Conservation (phyloP, 2,797 vertebrate species). For the Linurgus olivaceus region DNA sequence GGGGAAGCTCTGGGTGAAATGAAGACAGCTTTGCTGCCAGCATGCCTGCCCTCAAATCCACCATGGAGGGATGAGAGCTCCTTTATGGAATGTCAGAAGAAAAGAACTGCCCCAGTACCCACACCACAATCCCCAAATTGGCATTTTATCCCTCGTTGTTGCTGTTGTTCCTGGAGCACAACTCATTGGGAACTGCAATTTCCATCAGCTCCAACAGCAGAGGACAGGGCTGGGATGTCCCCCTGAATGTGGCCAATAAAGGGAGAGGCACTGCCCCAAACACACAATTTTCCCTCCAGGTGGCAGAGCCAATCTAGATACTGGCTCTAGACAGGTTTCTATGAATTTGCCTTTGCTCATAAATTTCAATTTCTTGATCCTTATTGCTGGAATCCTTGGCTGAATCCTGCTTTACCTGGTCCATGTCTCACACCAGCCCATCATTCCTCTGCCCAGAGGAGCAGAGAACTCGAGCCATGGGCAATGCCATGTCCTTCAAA, state of each 20-base stretch:
- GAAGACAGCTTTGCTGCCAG: not conserved
- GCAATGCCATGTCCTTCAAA: not conserved
- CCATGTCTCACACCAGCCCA: not conserved
- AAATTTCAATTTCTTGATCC: not conserved
- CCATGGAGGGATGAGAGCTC: not conserved
- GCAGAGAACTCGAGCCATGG: not conserved
- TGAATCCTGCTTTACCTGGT: not conserved
- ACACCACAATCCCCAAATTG: not conserved
- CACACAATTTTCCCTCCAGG: accelerated
- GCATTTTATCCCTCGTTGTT: not conserved
- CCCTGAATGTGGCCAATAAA: not conserved
- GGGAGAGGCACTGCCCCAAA: not conserved
- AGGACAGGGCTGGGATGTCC: accelerated
- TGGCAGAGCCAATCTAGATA: not conserved
- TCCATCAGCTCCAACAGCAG: not conserved
- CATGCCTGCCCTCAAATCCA: not conserved
- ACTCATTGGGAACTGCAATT: not conserved
- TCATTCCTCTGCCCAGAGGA: not conserved
- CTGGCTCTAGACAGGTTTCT: not conserved
- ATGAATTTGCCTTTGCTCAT: not conserved
- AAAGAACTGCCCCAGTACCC: not conserved
- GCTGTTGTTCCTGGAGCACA: not conserved
- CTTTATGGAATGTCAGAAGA: not conserved
- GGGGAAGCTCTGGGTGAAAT: not conserved
- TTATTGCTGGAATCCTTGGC: not conserved